Conservation (phyloP, 1,140 invertebrate genomes). For the Papilio aristodemus region DNA sequence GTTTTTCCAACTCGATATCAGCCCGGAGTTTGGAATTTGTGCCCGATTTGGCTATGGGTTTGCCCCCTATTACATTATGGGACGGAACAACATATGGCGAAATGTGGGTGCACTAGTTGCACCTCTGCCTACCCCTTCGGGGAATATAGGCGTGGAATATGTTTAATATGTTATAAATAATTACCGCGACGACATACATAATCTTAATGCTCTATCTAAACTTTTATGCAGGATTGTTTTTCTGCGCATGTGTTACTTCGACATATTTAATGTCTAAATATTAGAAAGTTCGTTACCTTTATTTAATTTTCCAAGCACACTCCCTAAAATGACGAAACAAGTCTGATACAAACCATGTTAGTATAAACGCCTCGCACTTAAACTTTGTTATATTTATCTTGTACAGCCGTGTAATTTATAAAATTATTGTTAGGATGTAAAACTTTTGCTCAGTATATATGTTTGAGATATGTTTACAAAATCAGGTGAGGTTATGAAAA, state of each 20-base stretch:
- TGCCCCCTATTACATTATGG: too few species aligned
- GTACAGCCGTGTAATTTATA: not conserved
- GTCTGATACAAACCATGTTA: not conserved
- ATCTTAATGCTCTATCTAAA: not conserved
- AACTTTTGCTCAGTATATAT: not conserved
- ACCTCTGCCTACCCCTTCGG: too few species aligned
- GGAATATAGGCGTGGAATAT: too few species aligned
- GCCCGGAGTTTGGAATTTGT: too few species aligned
- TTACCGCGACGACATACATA: not conserved
- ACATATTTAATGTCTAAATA: not conserved
- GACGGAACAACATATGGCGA: too few species aligned
- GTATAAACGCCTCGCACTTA: not conserved
- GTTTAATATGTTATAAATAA: too few species aligned
- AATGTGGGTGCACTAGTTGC: too few species aligned
- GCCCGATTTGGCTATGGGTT: too few species aligned
- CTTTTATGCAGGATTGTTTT: not conserved
- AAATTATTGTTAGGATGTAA: not conserved
- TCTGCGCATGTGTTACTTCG: not conserved
- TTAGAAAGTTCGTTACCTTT: not conserved
- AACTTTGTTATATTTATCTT: slow-evolving; percentile 6
- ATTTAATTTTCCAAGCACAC: not conserved
- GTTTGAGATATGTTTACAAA: not conserved
- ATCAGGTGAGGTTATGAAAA: not conserved
- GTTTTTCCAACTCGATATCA: too few species aligned
- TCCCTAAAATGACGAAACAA: not conserved